Evolutionary conservation across 1,140 invertebrate genomes (phyloP), one percentile per base, ranked within the genome.

Genomic region (Drosophila ficusphila): DNA sequence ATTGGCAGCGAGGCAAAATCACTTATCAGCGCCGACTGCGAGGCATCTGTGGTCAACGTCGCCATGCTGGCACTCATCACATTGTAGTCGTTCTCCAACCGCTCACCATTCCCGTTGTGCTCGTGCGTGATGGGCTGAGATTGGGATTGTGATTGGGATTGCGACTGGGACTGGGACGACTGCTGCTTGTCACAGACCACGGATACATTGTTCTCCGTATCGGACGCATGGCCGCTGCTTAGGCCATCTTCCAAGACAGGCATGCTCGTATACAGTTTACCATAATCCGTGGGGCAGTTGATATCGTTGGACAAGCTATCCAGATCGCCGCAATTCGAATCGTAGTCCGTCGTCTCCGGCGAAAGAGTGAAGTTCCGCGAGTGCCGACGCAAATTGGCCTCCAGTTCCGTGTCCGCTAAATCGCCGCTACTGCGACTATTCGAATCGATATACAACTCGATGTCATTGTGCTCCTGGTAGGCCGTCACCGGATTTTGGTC

Each of bases 211-310:
- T 98, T 97, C 90, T 98, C 97, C 0, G 95, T 96, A 91, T 98
- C 97, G 75, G 97, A 98, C 2, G 96, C 96, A 89, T 98, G 97
- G 11, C 97, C 97, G 39, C 96, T 97, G 42, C 97, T 95, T 69
- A 99, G 89, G 67, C 98, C 98, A 92, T 99, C 98, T 92, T 99
- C 98, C 8, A 99, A 94, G n/a, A 98, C 95, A 0, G 98, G 98
- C 96, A 99, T 97, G 73, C 96, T 91, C n/a, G 90, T 91, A 34
- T 91, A 91, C 8, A 91, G 69, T 44, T 90, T 91, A 12, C 86
- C 81, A 47, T 85, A 91, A 29, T 91, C 90, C 38, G 78, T 82
- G 39, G 76, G 53, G 36, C 90, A 91, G 65, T 91, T 91, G 11
- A 91, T 90, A 39, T 91, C 91, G 51, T 90, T 91, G 14, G 90